Conservation (phyloP, 1,140 invertebrate species). For the Drosophila asahinai region DNA sequence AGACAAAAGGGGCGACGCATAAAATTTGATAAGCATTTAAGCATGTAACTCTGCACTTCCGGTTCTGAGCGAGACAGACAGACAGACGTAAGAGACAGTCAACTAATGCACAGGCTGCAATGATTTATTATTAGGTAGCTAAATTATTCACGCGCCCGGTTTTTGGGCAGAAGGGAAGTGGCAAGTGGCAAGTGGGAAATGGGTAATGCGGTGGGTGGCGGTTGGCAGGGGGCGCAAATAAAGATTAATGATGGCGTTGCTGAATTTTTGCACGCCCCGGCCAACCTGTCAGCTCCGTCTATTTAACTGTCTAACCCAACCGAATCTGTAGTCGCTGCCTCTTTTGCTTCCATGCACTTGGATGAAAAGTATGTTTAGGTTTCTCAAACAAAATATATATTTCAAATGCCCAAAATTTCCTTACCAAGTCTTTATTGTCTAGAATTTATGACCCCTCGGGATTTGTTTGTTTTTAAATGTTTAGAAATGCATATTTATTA, state of each 20-base stretch:
- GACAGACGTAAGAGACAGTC: constrained; percentile 44
- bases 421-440: too few relatives aligned
- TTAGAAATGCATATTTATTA: too few relatives aligned
- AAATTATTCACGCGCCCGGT: constrained; percentile 77
- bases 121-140: constrained; percentile 83
- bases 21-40: constrained; percentile 84
- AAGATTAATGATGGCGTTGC: constrained; percentile 80
- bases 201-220: neutral
- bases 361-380: neutral
- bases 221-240: constrained; percentile 56
- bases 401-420: too few relatives aligned
- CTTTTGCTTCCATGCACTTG: neutral
- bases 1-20: constrained; percentile 52
- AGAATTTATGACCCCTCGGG: too few relatives aligned
- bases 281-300: constrained; percentile 72
- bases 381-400: neutral
- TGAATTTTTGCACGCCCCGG: constrained; percentile 75
- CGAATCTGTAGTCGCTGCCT: neutral
- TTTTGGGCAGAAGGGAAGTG: constrained; percentile 2
- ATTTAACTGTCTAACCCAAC: constrained; percentile 74
- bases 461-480: too few relatives aligned
- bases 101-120: constrained; percentile 71
- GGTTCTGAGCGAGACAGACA: constrained; percentile 35
- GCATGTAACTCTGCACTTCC: constrained; percentile 81
- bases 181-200: constrained; percentile 2